Conservation (phyloP, 1,140 invertebrate species). For the Nasonia vitripennis region DNA sequence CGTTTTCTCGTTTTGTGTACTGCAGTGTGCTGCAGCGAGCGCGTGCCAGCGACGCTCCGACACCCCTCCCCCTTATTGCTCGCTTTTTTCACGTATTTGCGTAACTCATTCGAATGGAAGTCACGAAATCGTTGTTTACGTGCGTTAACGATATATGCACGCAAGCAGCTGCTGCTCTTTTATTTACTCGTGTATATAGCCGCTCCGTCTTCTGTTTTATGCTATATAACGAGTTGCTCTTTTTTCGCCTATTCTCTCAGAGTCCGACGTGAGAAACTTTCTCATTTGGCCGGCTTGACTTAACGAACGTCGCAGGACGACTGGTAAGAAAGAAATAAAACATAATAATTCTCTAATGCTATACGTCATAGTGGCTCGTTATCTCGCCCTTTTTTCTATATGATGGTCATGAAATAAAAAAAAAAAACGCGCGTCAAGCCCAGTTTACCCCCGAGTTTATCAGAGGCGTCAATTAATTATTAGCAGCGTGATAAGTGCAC, state of each 20-base stretch:
- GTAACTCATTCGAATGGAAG: constrained; percentile 20
- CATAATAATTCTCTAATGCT: too few species aligned
- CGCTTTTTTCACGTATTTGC: neutral
- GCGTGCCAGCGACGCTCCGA: neutral
- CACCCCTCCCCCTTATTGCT: neutral
- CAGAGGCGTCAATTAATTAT: neutral
- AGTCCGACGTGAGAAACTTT: neutral
- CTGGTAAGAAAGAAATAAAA: too few species aligned
- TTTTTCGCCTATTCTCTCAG: too few species aligned
- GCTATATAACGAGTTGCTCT: too few species aligned
- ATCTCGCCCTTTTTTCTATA: too few species aligned
- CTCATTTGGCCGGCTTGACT: neutral
- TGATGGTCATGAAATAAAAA: too few species aligned
- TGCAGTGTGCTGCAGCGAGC: neutral
- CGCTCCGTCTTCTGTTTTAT: too few species aligned
- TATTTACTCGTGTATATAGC: neutral
- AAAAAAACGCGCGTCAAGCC: neutral
- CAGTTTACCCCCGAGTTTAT: neutral
- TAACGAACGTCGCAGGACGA: too few species aligned
- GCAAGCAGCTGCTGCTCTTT: neutral
- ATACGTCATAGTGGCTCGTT: too few species aligned
- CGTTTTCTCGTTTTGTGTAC: neutral
- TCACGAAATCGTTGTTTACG: constrained; percentile 27
- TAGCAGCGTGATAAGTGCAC: neutral
- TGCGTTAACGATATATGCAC: constrained; percentile 10